These are phyloP conservation scores for Salvelinus fontinalis DNA, from an alignment of 2,113 vertebrate genomes.

Conservation along the genomic window DNA sequence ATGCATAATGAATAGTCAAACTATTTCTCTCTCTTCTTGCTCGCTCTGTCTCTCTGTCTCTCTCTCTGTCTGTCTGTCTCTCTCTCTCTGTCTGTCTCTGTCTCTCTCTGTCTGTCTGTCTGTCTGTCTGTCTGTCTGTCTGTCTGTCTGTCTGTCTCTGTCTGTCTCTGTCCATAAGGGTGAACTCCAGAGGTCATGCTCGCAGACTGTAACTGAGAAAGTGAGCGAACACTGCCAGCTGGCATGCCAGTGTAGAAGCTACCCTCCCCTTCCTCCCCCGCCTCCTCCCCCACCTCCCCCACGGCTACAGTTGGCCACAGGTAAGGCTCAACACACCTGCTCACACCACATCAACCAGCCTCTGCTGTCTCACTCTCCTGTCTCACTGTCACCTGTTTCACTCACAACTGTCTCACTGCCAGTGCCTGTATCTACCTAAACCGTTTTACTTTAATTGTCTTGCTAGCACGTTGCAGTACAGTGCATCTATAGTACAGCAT, in stretches of 20 bases:
- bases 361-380: constrained; percentile 29
- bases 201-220: constrained; percentile 80
- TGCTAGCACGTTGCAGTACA: background rate
- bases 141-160: too few relatives aligned
- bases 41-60: constrained; percentile 31
- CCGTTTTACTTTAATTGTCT: background rate
- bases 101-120: too few relatives aligned
- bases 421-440: background rate
- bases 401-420: constrained; percentile 9
- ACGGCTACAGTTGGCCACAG: constrained; percentile 79
- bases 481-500: constrained; percentile 1
- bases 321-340: constrained; percentile 69
- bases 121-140: too few relatives aligned
- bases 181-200: constrained; percentile 93
- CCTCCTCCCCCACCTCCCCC: constrained; percentile 91
- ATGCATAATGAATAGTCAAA: constrained; percentile 1
- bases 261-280: constrained; percentile 86
- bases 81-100: too few relatives aligned
- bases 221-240: constrained; percentile 87
- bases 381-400: constrained; percentile 20
- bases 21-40: constrained; percentile 27
- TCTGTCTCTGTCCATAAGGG: constrained; percentile 77
- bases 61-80: too few relatives aligned
- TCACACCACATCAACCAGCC: constrained; percentile 9
- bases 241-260: constrained; percentile 89